Conservation (phyloP, 2,888 invertebrate species). For the Hypomecis punctinalis region DNA sequence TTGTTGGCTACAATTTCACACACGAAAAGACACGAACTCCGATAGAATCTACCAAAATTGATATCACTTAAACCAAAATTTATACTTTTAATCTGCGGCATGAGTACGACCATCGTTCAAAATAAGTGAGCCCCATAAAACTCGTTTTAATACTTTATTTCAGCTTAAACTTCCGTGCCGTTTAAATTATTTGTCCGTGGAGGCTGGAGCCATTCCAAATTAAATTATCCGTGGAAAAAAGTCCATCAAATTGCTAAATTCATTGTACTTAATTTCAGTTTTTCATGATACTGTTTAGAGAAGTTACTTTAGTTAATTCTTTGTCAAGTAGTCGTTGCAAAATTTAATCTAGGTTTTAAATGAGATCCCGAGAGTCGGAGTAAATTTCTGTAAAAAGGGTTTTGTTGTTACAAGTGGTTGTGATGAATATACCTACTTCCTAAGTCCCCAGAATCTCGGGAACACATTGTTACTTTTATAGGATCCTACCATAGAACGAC, state of each 20-base stretch:
- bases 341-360: conserved; percentile 51
- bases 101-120: conserved; percentile 75
- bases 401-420: conserved; percentile 50
- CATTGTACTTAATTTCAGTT: conserved; percentile 64
- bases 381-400: conserved; percentile 50
- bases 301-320: conserved; percentile 58
- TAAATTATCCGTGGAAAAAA: conserved; percentile 78
- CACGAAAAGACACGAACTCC: conserved; percentile 31
- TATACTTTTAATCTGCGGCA: conserved; percentile 71
- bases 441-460: conserved; percentile 26
- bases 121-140: conserved; percentile 72
- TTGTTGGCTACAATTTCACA: conserved; percentile 54
- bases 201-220: conserved; percentile 81
- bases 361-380: conserved; percentile 51
- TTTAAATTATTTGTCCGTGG: conserved; percentile 79
- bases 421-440: conserved; percentile 44
- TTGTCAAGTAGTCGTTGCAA: conserved; percentile 55
- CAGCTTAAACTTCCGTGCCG: conserved; percentile 78
- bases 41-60: conserved; percentile 47
- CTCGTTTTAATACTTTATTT: conserved; percentile 81
- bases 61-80: conserved; percentile 68
- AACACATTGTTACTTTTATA: conserved; percentile 27
- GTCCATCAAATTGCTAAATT: conserved; percentile 72
- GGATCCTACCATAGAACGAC: too few relatives aligned
- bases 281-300: conserved; percentile 57